Percentiles rank a stretch among this genome's conserved stretches.
These are phyloP conservation scores for Phaedon cochleariae DNA, from an alignment of 2,888 invertebrate species.

Conservation along the genomic window DNA sequence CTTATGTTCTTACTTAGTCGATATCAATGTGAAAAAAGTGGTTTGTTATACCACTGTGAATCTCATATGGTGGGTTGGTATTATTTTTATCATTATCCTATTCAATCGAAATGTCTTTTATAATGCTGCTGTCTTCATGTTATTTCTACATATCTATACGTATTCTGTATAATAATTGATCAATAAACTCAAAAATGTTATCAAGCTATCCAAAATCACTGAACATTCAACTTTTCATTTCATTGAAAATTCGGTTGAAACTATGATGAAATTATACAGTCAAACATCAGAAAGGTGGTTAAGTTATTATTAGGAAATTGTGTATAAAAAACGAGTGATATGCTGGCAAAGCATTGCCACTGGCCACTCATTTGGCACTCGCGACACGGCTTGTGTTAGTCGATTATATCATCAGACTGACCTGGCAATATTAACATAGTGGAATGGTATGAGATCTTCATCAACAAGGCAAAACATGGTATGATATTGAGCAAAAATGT, in stretches of 20 bases:
- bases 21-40: too few relatives aligned
- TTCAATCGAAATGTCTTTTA: conserved; percentile 38
- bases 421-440: conserved; percentile 48
- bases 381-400: conserved; percentile 39
- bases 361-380: conserved; percentile 56
- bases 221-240: too few relatives aligned
- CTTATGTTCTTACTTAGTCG: too few relatives aligned
- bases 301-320: conserved; percentile 25
- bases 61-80: conserved; percentile 18
- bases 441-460: conserved; percentile 57
- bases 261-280: conserved; percentile 8
- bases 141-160: conserved; percentile 26
- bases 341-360: conserved; percentile 50
- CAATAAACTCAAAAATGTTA: too few relatives aligned
- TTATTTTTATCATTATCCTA: conserved; percentile 27
- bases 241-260: conserved; percentile 3
- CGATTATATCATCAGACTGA: conserved; percentile 44
- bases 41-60: too few relatives aligned
- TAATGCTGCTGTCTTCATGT: conserved; percentile 38
- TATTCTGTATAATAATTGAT: too few relatives aligned
- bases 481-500: conserved; percentile 14
- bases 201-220: too few relatives aligned
- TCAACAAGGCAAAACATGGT: conserved; percentile 38
- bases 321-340: conserved; percentile 48
- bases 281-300: conserved; percentile 10